Percentiles rank a stretch among this genome's conserved stretches.
Evolutionary conservation across 2,888 invertebrate species (phyloP).

Genomic region (Leucozona laternaria): DNA sequence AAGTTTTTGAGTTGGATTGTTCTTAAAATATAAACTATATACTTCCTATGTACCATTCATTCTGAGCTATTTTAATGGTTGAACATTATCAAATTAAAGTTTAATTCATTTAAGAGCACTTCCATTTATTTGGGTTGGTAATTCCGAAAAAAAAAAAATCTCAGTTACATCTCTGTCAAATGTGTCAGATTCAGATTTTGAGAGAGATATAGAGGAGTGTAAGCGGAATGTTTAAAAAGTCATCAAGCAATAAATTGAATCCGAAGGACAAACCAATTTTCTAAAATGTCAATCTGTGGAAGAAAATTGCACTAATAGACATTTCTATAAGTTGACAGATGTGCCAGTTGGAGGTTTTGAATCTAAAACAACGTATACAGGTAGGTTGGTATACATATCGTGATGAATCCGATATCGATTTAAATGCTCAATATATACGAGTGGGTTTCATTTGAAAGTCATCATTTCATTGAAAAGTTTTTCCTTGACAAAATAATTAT

Average conservation of each 20-base stretch:
- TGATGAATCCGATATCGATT: neutral
- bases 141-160: constrained; percentile 1
- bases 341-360: neutral
- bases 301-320: neutral
- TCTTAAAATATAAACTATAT: neutral
- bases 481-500: neutral
- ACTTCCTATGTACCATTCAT: neutral
- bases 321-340: neutral
- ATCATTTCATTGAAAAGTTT: neutral
- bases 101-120: constrained; percentile 9
- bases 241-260: neutral
- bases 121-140: constrained; percentile 9
- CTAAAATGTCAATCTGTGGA: neutral
- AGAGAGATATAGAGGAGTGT: neutral
- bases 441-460: neutral
- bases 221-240: neutral
- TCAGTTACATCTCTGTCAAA: constrained; percentile 1
- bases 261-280: constrained; percentile 11
- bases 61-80: neutral
- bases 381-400: neutral
- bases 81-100: neutral
- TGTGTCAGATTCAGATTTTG: constrained; percentile 3
- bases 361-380: neutral
- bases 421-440: neutral
- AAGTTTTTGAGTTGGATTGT: constrained; percentile 6